Base-by-base conservation (phyloP, 2,888 invertebrate species). In the Protophormia terraenovae region DNA sequence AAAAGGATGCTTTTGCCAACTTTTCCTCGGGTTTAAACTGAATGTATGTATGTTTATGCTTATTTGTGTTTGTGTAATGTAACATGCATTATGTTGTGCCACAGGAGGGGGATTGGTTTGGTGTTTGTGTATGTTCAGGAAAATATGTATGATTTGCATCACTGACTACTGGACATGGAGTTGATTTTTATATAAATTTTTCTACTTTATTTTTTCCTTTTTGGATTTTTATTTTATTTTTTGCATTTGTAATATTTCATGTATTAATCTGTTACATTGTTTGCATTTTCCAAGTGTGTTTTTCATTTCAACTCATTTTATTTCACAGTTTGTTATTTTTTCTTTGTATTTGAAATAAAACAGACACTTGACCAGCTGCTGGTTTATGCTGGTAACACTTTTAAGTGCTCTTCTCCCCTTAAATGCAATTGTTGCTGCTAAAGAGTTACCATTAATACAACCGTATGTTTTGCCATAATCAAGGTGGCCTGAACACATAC, bases 331-430 rank as follows among this genome's bases (percentile, higher is more conserved):
- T 6, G 32, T 32, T 32, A 60, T 35, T 67, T 55, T 45, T 55
- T 66, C 73, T 77, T 75, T 80, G 73, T 78, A 66, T 76, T 76
- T 83, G 86, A 84, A 73, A 83, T 85, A 76, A 86, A 86, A 84
- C 86, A 87, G 84, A 86, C 83, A 86, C 87, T 87, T 87, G 87
- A 85, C 87, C 87, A 88, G 87, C 86, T 86, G 87, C 81, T 60
- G 81, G 64, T 81, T 67, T 80, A 72, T 81, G 80, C 84, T 84
- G 84, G 79, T 71, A 81, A 81, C 80, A 77, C 76, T 81, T 67
- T 72, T 62, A 66, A 60, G 58, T 60, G 60, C 41, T n/a, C n/a
- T n/a, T n/a, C n/a, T n/a, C n/a, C n/a, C n/a, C n/a, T n/a, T 32
- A 24, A 60, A 47, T 72, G 76, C 84, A 77, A 50, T 71, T 75